A percentile compares a stretch with the other conserved stretches of the same genome.
phyloP scores from a whole-genome alignment of 1,140 invertebrate species.

The Ceratina japonica region DNA sequence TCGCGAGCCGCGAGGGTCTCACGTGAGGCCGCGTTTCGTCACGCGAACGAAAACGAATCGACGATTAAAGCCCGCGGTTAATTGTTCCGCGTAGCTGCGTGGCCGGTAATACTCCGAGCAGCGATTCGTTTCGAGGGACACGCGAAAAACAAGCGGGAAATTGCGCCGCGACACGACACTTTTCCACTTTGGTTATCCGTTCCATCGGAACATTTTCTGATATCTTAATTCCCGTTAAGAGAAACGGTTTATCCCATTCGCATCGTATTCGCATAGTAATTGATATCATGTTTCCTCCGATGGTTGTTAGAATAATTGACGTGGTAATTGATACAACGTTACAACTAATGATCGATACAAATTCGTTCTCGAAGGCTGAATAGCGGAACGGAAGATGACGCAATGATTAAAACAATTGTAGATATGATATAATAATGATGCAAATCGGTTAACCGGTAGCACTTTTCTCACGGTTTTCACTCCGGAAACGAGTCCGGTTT shows the following conservation, averaged over 20 bases:
- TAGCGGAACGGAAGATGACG: too few relatives aligned
- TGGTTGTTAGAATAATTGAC: background rate
- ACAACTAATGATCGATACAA: too few relatives aligned
- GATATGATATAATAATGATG: too few relatives aligned
- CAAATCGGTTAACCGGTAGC: too few relatives aligned
- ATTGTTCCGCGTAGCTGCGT: conserved; percentile 47
- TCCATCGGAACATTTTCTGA: background rate
- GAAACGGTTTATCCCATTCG: background rate
- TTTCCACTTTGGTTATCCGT: conserved; percentile 24
- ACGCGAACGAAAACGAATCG: conserved; percentile 57
- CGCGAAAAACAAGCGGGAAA: conserved; percentile 52
- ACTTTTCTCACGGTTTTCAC: background rate
- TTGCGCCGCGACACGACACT: conserved; percentile 40
- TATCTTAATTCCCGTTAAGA: conserved; percentile 24
- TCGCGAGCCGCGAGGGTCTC: conserved; percentile 36
- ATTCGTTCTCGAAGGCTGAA: too few relatives aligned
- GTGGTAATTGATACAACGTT: too few relatives aligned
- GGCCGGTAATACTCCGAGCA: conserved; percentile 8
- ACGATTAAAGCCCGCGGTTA: conserved; percentile 40
- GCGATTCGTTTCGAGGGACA: background rate
- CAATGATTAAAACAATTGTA: too few relatives aligned
- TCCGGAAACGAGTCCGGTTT: background rate
- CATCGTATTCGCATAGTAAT: background rate
- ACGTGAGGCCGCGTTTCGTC: conserved; percentile 48
- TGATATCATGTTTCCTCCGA: background rate